phyloP scores from a whole-genome alignment of 2,888 invertebrate species.

The Boloria selene region DNA sequence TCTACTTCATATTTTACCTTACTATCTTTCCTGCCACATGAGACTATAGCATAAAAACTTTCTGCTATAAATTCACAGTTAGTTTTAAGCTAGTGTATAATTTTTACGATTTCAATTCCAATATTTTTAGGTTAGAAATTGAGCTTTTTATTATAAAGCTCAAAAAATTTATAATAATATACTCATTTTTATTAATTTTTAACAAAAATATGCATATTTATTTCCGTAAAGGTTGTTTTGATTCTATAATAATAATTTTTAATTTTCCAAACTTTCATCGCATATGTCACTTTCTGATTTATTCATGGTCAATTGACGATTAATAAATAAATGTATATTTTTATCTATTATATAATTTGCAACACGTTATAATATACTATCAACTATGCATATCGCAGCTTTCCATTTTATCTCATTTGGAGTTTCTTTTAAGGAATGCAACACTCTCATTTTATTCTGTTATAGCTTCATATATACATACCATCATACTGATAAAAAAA shows the following conservation, averaged over 20 bases:
- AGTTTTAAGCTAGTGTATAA: no score
- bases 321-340: conserved; percentile 24
- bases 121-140: no score
- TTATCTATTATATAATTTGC: conserved; percentile 12
- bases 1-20: neutral
- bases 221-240: no score
- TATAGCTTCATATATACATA: neutral
- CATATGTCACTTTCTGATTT: conserved; percentile 32
- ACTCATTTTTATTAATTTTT: no score
- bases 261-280: conserved; percentile 3
- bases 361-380: neutral
- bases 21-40: no score
- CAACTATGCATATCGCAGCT: neutral
- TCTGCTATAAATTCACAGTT: no score
- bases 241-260: neutral
- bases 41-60: no score
- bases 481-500: neutral
- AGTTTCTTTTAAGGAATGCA: conserved; percentile 9
- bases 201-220: no score
- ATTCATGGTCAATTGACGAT: conserved; percentile 23
- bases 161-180: no score
- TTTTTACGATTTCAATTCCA: no score
- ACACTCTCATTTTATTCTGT: neutral
- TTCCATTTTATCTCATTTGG: conserved; percentile 7
- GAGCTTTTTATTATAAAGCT: no score